These are phyloP conservation scores for Myopa tessellatipennis DNA, from an alignment of 2,888 invertebrate genomes.

Conservation along the genomic window DNA sequence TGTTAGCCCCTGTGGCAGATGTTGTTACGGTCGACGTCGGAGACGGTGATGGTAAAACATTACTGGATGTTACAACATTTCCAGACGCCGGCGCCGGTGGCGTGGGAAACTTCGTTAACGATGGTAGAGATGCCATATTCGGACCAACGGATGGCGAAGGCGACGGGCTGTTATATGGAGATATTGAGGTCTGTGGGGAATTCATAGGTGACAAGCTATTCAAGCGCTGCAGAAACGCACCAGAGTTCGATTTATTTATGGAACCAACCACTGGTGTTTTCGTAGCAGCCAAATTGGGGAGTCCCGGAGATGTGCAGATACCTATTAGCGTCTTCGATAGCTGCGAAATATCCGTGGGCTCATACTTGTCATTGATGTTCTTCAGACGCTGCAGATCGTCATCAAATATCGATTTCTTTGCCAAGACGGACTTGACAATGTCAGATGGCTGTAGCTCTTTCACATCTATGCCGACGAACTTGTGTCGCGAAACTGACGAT, in stretches of 20 bases:
- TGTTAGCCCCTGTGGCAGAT: constrained; percentile 55
- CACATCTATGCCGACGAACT: constrained; percentile 83
- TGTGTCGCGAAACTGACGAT: constrained; percentile 56
- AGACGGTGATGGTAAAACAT: constrained; percentile 48
- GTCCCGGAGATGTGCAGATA: constrained; percentile 53
- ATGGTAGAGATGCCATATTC: constrained; percentile 30
- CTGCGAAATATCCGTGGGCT: constrained; percentile 69
- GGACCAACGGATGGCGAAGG: constrained; percentile 63
- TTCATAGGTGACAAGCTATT: constrained; percentile 68
- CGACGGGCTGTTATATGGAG: constrained; percentile 67
- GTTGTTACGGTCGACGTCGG: constrained; percentile 41
- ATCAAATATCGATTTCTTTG: constrained; percentile 94
- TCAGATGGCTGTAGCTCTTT: constrained; percentile 91
- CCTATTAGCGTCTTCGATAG: constrained; percentile 54
- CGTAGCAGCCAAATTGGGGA: constrained; percentile 40
- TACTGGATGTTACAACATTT: not conserved
- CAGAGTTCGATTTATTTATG: constrained; percentile 47
- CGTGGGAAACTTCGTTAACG: constrained; percentile 13
- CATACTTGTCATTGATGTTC: constrained; percentile 81
- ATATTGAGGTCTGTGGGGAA: constrained; percentile 67
- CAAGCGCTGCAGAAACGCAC: constrained; percentile 60
- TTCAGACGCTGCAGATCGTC: constrained; percentile 94
- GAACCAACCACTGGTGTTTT: constrained; percentile 47
- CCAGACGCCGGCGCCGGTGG: not conserved
- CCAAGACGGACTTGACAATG: constrained; percentile 90